Base-by-base conservation (phyloP, 2,797 vertebrate genomes). In the Nothura maculosa region DNA sequence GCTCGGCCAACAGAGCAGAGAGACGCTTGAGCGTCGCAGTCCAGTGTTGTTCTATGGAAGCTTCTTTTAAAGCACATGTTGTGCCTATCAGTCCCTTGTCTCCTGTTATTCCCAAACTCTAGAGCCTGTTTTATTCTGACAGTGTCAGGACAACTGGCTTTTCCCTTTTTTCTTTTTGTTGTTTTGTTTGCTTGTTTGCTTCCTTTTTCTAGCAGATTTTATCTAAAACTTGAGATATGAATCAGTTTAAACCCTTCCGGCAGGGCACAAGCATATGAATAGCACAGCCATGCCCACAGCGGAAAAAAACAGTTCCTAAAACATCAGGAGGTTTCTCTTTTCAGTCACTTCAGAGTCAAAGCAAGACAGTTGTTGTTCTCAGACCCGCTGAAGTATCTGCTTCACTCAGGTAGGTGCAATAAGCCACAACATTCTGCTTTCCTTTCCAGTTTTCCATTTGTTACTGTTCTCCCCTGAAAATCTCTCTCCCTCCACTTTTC, bases 301-400 rank as follows among this genome's bases (percentile, higher is more conserved):
- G 79, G 57, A 7, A 76, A 66, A 68, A 67, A 48, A 10, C 30
- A 42, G 63, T 94, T 94, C 80, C 92, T 92, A 64, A 80, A 94
- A 42, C 9, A 10, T 84, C 63, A 76, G 6, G 48, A 80, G 80
- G 28, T 22, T 70, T 77, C 42, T 47, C 62, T 60, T 60, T 89
- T 70, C 55, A 55, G 63, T 85, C 28, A 28, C 28, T 66, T 4
- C 50, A 60, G 42, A 58, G 54, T 34, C 83, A 48, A 20, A 15
- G 36, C 34, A 58, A 60, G 81, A 50, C 40, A 40, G 61, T n/a
- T 32, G 72, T 72, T 62, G 34, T 72, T 90, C 28, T 15, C 32
- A 50, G 43, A 52, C 64, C 38, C 45, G 58, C 16, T 1, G 8
- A 68, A 81, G 38, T 74, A 67, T 8, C 75, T 82, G 48, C 86